Conservation (phyloP, 2,113 vertebrate species). For the Miniopterus natalensis region DNA sequence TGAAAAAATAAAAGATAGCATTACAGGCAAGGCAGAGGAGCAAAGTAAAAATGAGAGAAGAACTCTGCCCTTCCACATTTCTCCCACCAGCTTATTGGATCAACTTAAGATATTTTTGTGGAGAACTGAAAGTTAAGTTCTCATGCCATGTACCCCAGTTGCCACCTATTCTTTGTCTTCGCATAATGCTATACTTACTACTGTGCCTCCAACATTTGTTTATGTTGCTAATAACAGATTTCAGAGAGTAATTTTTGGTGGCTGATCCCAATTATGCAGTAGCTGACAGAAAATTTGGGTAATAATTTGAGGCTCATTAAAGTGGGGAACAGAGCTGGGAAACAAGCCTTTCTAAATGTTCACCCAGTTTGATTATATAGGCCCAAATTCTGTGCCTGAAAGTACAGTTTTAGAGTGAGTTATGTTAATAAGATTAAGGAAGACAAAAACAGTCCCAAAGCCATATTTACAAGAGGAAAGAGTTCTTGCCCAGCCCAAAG, state of each 20-base stretch:
- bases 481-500: constrained; percentile 15
- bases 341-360: constrained; percentile 40
- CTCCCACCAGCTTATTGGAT: neutral
- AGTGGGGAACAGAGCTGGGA: neutral
- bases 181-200: neutral
- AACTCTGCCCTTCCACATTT: neutral
- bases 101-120: constrained; percentile 12
- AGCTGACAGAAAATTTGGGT: constrained; percentile 3
- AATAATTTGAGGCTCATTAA: constrained; percentile 18
- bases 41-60: constrained; percentile 41
- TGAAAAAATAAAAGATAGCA: neutral
- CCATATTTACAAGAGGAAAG: constrained; percentile 41
- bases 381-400: neutral
- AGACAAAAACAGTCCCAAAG: constrained; percentile 20
- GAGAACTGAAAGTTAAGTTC: neutral
- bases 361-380: neutral
- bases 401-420: constrained; percentile 20
- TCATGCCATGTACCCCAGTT: neutral
- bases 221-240: constrained; percentile 40
- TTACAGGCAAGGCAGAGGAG: neutral
- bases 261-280: neutral
- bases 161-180: constrained; percentile 33
- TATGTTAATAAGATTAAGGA: neutral
- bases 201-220: neutral
- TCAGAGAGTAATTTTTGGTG: constrained; percentile 25